Percentiles rank a stretch among this genome's conserved stretches.
Conservation (phyloP, 2,797 vertebrate genomes). For the Hydrocynus forskahlii region DNA sequence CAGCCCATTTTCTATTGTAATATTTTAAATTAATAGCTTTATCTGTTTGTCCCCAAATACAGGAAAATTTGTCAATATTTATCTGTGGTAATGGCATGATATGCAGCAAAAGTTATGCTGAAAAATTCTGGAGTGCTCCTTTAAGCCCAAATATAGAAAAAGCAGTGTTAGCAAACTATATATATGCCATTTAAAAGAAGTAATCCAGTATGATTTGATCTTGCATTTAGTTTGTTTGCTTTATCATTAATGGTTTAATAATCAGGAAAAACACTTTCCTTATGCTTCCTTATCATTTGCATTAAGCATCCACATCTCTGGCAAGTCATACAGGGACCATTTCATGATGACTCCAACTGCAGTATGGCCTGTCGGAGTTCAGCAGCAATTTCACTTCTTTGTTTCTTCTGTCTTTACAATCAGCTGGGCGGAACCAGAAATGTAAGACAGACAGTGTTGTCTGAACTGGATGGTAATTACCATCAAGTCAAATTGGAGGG, state of each 20-base stretch:
- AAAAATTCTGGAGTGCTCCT: too few relatives aligned
- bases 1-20: neutral
- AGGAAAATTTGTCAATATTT: neutral
- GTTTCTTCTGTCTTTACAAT: constrained; percentile 53
- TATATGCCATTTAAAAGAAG: too few relatives aligned
- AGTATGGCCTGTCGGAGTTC: neutral
- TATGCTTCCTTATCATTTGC: neutral
- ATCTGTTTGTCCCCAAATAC: neutral
- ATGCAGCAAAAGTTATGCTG: too few relatives aligned
- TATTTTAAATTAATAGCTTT: neutral
- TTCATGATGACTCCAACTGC: neutral
- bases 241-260: constrained; percentile 13
- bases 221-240: too few relatives aligned
- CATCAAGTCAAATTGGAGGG: constrained; percentile 56
- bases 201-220: neutral
- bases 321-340: constrained; percentile 4
- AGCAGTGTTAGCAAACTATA: too few relatives aligned
- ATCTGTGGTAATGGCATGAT: neutral
- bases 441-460: constrained; percentile 51
- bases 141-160: too few relatives aligned
- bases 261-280: neutral
- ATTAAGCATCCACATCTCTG: neutral
- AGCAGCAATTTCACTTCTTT: constrained; percentile 47
- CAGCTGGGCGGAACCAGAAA: constrained; percentile 49
- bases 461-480: constrained; percentile 63